Conservation (phyloP, 2,797 vertebrate species). For the Spinus pinus region DNA sequence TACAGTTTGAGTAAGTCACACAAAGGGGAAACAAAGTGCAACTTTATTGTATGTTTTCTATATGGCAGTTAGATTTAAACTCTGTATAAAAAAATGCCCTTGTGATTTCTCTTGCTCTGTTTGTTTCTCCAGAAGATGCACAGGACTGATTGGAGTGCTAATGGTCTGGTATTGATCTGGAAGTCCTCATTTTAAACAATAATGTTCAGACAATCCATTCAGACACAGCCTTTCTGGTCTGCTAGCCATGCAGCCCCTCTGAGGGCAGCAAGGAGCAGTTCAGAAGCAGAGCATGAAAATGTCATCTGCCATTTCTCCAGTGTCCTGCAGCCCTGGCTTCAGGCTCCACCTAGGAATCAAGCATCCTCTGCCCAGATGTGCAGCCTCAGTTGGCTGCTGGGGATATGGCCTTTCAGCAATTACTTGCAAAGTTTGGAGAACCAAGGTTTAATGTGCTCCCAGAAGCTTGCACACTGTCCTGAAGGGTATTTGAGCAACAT, state of each 20-base stretch:
- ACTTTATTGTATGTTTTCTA: not conserved
- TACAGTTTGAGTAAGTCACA: not conserved
- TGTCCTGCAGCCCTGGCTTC: not conserved
- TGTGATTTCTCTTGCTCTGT: not conserved
- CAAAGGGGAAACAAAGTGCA: not conserved
- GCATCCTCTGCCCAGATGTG: conserved; percentile 5
- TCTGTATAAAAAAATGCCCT: not conserved
- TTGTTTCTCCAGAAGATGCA: not conserved
- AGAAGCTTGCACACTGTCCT: not conserved
- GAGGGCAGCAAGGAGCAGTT: not conserved
- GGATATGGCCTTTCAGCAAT: not conserved
- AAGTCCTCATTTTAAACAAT: not conserved
- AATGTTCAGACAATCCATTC: not conserved
- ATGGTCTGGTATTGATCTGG: not conserved
- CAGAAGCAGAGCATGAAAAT: not conserved
- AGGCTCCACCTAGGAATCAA: not conserved
- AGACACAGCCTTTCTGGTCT: not conserved
- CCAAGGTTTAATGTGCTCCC: not conserved
- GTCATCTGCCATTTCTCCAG: not conserved
- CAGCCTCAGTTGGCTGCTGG: not conserved
- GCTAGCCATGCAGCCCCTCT: not conserved
- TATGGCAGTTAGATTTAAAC: not conserved
- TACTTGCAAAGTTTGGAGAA: not conserved
- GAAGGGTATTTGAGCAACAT: not conserved
- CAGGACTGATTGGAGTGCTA: not conserved